A percentile compares a stretch with the other conserved stretches of the same genome.
These are phyloP conservation scores for Oxystoma pomonae DNA, from an alignment of 2,888 invertebrate genomes.

Conservation along the genomic window DNA sequence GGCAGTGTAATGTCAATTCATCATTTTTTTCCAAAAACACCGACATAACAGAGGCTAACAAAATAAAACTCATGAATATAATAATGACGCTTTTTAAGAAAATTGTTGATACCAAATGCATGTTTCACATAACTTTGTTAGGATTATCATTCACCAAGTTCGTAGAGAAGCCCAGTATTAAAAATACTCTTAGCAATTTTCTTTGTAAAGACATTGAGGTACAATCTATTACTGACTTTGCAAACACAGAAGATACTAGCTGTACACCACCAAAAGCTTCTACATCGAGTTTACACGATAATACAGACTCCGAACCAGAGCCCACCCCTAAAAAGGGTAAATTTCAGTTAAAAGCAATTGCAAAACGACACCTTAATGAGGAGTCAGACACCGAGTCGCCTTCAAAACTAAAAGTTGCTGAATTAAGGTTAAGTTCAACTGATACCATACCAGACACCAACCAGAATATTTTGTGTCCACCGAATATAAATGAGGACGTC, in stretches of 20 bases:
- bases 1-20: slow-evolving; percentile 69
- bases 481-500: slow-evolving; percentile 63
- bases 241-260: slow-evolving; percentile 45
- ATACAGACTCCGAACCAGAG: slow-evolving; percentile 64
- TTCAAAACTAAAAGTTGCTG: slow-evolving; percentile 64
- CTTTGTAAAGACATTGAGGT: slow-evolving; percentile 74
- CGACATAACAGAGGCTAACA: slow-evolving; percentile 50
- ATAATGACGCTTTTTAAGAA: slow-evolving; percentile 74
- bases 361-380: slow-evolving; percentile 14
- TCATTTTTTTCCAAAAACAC: slow-evolving; percentile 51
- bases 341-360: slow-evolving; percentile 34
- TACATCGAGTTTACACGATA: slow-evolving; percentile 44
- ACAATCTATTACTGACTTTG: slow-evolving; percentile 67
- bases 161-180: slow-evolving; percentile 58
- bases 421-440: slow-evolving; percentile 60
- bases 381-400: slow-evolving; percentile 58
- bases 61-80: slow-evolving; percentile 62
- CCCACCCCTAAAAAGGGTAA: slow-evolving; percentile 72
- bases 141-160: slow-evolving; percentile 82
- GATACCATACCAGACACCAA: slow-evolving; percentile 45
- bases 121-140: slow-evolving; percentile 74
- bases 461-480: slow-evolving; percentile 51
- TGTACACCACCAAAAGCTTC: slow-evolving; percentile 12
- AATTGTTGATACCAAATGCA: slow-evolving; percentile 65
- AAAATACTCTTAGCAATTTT: slow-evolving; percentile 67